Percentiles rank a stretch among this genome's conserved stretches.
Evolutionary conservation across 2,888 invertebrate genomes (phyloP).

Genomic region (Noctuana brunneofusca): DNA sequence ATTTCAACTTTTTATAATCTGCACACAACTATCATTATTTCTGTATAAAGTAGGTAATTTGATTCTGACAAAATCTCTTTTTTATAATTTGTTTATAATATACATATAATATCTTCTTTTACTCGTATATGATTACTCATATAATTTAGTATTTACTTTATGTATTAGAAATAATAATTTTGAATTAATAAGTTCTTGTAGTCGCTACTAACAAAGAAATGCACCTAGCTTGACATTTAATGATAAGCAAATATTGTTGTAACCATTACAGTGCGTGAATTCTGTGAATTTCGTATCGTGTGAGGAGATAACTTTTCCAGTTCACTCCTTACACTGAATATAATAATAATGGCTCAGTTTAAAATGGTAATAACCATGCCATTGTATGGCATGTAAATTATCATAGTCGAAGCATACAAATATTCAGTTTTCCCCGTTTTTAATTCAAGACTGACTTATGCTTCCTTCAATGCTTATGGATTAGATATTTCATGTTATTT

Average conservation of each 20-base stretch:
- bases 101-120: too few species aligned
- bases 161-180: background rate
- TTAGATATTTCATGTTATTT: background rate
- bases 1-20: too few species aligned
- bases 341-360: slow-evolving; percentile 31
- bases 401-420: slow-evolving; percentile 70
- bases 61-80: too few species aligned
- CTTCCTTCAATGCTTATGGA: background rate
- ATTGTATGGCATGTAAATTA: slow-evolving; percentile 66
- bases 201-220: background rate
- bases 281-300: slow-evolving; percentile 50
- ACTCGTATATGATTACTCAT: too few species aligned
- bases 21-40: too few species aligned
- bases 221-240: background rate
- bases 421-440: slow-evolving; percentile 77
- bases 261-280: slow-evolving; percentile 54
- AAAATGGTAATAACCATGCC: slow-evolving; percentile 55
- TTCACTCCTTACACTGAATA: slow-evolving; percentile 66
- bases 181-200: background rate
- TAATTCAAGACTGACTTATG: slow-evolving; percentile 54
- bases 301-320: slow-evolving; percentile 68
- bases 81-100: too few species aligned
- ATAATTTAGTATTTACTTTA: too few species aligned
- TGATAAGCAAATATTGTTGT: slow-evolving; percentile 56
- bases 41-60: too few species aligned